phyloP scores from a whole-genome alignment of 2,113 vertebrate genomes.

The Upupa epops region DNA sequence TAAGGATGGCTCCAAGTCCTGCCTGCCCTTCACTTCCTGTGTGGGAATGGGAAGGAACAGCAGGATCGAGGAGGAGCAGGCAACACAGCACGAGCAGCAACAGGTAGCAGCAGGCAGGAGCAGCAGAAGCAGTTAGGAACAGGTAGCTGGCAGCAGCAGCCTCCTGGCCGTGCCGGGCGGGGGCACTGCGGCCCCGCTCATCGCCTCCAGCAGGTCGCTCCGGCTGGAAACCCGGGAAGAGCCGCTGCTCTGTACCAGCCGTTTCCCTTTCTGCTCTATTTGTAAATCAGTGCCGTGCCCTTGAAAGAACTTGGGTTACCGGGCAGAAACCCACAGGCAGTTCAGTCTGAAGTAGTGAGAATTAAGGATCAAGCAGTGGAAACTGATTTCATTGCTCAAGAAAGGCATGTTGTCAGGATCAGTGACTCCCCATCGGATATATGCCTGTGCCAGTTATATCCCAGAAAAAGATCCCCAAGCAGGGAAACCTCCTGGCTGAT shows the following conservation, averaged over 20 bases:
- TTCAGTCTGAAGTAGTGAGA: neutral
- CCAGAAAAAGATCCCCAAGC: neutral
- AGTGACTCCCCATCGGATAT: neutral
- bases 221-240: neutral
- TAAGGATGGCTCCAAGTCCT: accelerated
- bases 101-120: neutral
- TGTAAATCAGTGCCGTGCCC: neutral
- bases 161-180: neutral
- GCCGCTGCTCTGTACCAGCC: no score
- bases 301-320: neutral
- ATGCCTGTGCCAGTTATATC: neutral
- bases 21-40: accelerated
- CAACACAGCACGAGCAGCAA: neutral
- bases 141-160: neutral
- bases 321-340: neutral
- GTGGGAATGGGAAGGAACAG: neutral
- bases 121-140: neutral
- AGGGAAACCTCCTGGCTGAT: neutral
- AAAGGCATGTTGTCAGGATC: neutral
- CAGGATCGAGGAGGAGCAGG: neutral
- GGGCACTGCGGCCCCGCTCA: neutral
- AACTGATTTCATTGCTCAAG: neutral
- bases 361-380: neutral
- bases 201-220: neutral
- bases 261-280: accelerated